Evolutionary conservation across 2,113 vertebrate species (phyloP).

Genomic region (Eptatretus burgeri): DNA sequence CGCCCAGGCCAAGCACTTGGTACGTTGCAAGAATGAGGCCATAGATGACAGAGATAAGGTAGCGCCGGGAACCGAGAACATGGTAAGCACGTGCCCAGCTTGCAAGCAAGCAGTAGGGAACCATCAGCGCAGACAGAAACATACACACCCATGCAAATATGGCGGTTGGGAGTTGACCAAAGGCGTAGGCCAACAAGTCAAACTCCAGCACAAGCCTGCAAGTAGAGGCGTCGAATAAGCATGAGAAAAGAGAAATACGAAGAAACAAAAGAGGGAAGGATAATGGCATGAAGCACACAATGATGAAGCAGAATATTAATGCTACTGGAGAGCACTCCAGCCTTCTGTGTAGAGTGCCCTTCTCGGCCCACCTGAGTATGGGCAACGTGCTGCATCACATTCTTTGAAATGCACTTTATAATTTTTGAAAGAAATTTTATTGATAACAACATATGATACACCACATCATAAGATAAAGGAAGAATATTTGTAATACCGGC

Average conservation of each 20-base stretch:
- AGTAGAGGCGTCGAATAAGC: not conserved
- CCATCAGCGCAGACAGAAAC: slow-evolving; percentile 33
- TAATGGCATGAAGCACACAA: not conserved
- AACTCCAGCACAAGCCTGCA: slow-evolving; percentile 63
- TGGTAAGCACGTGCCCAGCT: slow-evolving; percentile 34
- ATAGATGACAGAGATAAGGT: slow-evolving; percentile 19
- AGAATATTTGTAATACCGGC: too few relatives aligned
- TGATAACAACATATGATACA: too few relatives aligned
- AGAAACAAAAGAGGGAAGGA: not conserved
- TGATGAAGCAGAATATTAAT: too few relatives aligned
- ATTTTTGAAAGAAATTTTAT: too few relatives aligned
- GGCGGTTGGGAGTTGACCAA: slow-evolving; percentile 43
- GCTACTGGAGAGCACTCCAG: too few relatives aligned
- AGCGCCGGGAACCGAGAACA: slow-evolving; percentile 15
- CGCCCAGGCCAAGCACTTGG: slow-evolving; percentile 33
- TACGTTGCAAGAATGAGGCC: slow-evolving; percentile 30
- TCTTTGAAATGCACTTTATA: too few relatives aligned
- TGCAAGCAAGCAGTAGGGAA: slow-evolving; percentile 42
- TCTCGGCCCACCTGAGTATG: too few relatives aligned
- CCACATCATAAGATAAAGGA: too few relatives aligned
- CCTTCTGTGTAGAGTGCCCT: too few relatives aligned
- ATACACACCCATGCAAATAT: slow-evolving; percentile 52
- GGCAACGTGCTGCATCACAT: too few relatives aligned
- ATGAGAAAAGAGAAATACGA: not conserved
- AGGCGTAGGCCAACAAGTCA: slow-evolving; percentile 46